Evolutionary conservation across 2,888 invertebrate genomes (phyloP), one percentile per base, ranked within the genome.

Genomic region (Leptinotarsa tumamoca): DNA sequence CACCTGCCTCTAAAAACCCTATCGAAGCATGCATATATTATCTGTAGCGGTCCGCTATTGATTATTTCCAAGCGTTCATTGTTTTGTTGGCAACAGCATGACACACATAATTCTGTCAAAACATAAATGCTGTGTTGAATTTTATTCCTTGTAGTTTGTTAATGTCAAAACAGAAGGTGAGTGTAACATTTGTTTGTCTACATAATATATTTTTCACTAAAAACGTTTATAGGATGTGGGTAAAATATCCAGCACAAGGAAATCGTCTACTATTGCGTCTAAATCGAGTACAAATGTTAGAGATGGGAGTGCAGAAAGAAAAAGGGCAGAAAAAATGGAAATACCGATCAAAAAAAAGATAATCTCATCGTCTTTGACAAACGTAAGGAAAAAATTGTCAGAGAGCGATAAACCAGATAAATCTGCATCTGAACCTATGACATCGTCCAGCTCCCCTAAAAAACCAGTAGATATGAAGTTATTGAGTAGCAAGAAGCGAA

Each of bases 131-230:
- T 72, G 43, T 56, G 61, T n/a, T 76, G 23, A 52, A 58, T 70
- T 58, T 69, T 69, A 66, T 54, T 50, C 49, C 54, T 72, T 51
- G 13, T 71, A 71, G 70, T 74, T 80, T 67, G 72, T 81, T 77
- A 78, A 83, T 83, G 83, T 84, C 83, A 78, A 82, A 81, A 75
- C 81, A 61, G 78, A 84, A 83, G 82, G 84, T 83, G 78, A 80
- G 82, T 75, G 69, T 58, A 67, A 15, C 43, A 56, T 33, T 50
- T 56, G 10, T 17, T 27, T 56, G 18, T 33, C 21, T 56, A 21
- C 66, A 33, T 61, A 23, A 43, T 18, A 23, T 51, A 10, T 18
- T 15, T 54, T 10, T 14, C 14, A 63, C 10, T 66, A 7, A 61
- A 67, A 15, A 14, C 66, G 43, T 75, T 78, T 69, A 67, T 69